phyloP scores from a whole-genome alignment of 2,888 invertebrate species.

The Caradrina clavipalpis region DNA sequence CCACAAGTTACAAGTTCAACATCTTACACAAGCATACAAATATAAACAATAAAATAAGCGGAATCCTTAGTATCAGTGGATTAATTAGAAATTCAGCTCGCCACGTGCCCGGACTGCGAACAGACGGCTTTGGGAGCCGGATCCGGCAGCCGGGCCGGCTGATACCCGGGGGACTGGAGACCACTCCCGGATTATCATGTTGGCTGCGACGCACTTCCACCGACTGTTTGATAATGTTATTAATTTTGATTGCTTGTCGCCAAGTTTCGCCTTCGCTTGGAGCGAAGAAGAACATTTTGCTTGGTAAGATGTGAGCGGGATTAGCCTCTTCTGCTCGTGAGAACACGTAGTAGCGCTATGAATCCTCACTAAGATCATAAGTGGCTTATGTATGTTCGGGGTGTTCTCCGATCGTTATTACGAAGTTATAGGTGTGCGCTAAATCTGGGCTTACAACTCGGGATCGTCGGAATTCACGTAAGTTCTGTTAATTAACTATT shows the following conservation, averaged over 20 bases:
- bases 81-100: slow-evolving; percentile 72
- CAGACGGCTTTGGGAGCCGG: slow-evolving; percentile 58
- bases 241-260: slow-evolving; percentile 41
- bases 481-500: neutral
- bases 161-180: slow-evolving; percentile 12
- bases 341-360: too few relatives aligned
- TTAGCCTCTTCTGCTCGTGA: neutral
- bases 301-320: neutral
- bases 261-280: neutral
- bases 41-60: slow-evolving; percentile 31
- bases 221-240: slow-evolving; percentile 47
- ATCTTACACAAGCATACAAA: slow-evolving; percentile 12
- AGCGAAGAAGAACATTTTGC: neutral
- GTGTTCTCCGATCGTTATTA: neutral
- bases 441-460: neutral
- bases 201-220: slow-evolving; percentile 40
- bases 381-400: too few relatives aligned
- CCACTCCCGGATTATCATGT: slow-evolving; percentile 41
- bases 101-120: slow-evolving; percentile 67
- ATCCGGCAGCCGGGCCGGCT: slow-evolving; percentile 8
- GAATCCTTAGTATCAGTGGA: slow-evolving; percentile 57
- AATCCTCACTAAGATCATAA: too few relatives aligned
- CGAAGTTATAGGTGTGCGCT: neutral
- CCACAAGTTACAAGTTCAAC: neutral
- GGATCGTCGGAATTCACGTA: neutral